Evolutionary conservation across 2,113 vertebrate species (phyloP).

Genomic region (Isurus oxyrinchus): DNA sequence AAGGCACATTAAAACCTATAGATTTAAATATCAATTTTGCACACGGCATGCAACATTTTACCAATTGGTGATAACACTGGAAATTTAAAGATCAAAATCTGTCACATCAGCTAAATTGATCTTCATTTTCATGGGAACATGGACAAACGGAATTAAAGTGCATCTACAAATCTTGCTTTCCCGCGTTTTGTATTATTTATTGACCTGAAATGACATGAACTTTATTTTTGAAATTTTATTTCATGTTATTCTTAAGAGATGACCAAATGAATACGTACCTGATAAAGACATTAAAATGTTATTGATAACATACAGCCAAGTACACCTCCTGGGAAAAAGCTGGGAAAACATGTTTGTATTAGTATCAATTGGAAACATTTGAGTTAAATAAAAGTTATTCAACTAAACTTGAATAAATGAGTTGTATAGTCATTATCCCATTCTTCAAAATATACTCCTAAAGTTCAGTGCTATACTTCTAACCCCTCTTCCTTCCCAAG

Average conservation of each 20-base stretch:
- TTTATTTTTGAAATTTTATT: too few relatives aligned
- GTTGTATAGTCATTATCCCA: background rate
- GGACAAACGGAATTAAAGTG: background rate
- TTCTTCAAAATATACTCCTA: background rate
- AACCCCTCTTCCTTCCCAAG: background rate
- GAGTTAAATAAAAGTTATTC: background rate
- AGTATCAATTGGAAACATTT: conserved; percentile 5
- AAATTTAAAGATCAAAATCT: background rate
- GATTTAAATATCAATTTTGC: background rate
- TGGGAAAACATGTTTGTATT: conserved; percentile 44
- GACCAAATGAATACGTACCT: conserved; percentile 60
- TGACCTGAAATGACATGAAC: background rate
- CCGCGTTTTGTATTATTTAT: too few relatives aligned
- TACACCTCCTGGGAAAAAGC: conserved; percentile 91
- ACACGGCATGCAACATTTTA: background rate
- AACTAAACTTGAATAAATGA: background rate
- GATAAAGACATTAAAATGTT: conserved; percentile 97
- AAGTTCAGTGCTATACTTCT: background rate
- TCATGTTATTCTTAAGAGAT: background rate
- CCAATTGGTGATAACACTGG: background rate
- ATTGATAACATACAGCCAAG: conserved; percentile 97
- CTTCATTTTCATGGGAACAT: background rate
- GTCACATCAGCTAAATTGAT: background rate
- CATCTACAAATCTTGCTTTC: background rate
- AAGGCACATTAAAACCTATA: background rate